phyloP scores from a whole-genome alignment of 2,888 invertebrate species.

The Caenorhabditis drosophilae region DNA sequence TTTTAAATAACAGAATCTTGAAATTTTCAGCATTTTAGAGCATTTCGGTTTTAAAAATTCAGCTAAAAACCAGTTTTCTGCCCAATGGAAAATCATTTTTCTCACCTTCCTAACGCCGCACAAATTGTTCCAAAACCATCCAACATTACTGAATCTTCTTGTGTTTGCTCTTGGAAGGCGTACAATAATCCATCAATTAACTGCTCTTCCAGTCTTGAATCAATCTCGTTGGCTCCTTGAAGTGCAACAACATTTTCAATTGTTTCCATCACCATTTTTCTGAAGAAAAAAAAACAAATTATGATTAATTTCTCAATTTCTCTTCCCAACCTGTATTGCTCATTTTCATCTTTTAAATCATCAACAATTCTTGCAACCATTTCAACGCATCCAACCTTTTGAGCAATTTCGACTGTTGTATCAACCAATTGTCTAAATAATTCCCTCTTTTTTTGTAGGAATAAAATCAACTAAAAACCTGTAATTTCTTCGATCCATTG shows the following conservation, averaged over 20 bases:
- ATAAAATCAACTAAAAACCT: slow-evolving; percentile 72
- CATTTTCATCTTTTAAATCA: slow-evolving; percentile 98
- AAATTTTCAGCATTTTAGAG: too few species aligned
- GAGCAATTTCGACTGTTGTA: slow-evolving; percentile 99
- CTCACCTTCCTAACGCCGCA: slow-evolving; percentile 82
- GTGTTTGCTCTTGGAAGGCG: slow-evolving; percentile 99
- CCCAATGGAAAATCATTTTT: too few species aligned
- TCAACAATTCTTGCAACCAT: slow-evolving; percentile 96
- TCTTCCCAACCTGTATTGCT: slow-evolving; percentile 82
- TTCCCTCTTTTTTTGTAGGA: not conserved
- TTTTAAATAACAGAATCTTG: too few species aligned
- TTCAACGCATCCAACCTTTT: slow-evolving; percentile 98
- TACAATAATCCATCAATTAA: slow-evolving; percentile 98
- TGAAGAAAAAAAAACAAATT: slow-evolving; percentile 14
- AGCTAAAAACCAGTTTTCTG: too few species aligned
- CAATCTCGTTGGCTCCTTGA: slow-evolving; percentile 91
- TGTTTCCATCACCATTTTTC: slow-evolving; percentile 99
- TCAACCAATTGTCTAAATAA: slow-evolving; percentile 78
- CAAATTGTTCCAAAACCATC: slow-evolving; percentile 99
- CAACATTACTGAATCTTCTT: slow-evolving; percentile 99
- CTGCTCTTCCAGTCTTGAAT: slow-evolving; percentile 95
- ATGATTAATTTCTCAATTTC: too few species aligned
- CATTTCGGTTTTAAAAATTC: too few species aligned
- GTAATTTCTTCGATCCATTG: slow-evolving; percentile 94
- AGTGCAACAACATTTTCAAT: slow-evolving; percentile 77